Evolutionary conservation across 37 sponge, comb jelly and placozoan genomes (phyloP).

Genomic region (Geodia barretti): DNA sequence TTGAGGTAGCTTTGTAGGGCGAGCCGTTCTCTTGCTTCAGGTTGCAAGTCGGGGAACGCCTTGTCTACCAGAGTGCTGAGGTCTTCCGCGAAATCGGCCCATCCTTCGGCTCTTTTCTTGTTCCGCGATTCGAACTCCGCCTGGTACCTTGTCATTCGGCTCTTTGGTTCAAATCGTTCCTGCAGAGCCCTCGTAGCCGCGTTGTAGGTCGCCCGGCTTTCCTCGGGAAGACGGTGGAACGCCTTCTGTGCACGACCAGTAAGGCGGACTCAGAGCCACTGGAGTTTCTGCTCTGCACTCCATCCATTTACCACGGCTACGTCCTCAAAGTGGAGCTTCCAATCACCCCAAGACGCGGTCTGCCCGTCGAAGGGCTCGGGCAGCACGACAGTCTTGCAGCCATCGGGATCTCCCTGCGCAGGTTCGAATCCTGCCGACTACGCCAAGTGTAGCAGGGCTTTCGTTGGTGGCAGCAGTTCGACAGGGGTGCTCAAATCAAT

Average conservation of each 20-base stretch:
- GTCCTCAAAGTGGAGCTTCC: conserved; percentile 36
- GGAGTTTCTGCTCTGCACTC: conserved; percentile 5
- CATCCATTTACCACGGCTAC: conserved; percentile 20
- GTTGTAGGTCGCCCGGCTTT: not conserved
- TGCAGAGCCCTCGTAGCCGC: not conserved
- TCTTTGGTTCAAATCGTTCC: conserved; percentile 36
- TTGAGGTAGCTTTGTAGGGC: conserved; percentile 16
- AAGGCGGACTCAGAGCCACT: conserved; percentile 28
- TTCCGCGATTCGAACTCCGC: conserved; percentile 2
- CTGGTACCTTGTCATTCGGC: conserved; percentile 5
- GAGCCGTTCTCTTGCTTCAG: conserved; percentile 10
- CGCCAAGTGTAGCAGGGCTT: no score
- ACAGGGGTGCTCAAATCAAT: no score
- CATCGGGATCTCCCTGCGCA: no score
- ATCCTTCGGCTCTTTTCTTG: conserved; percentile 17
- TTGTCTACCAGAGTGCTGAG: conserved; percentile 24
- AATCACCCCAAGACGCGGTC: no score
- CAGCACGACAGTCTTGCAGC: no score
- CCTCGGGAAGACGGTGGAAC: conserved; percentile 6
- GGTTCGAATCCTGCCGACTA: no score
- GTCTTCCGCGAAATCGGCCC: conserved; percentile 36
- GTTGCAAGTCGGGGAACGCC: conserved; percentile 19
- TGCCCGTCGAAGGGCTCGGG: no score
- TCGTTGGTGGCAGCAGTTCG: no score
- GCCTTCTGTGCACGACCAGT: conserved; percentile 23